Base-by-base conservation (phyloP, 2,888 invertebrate genomes). In the Xylota segnis region DNA sequence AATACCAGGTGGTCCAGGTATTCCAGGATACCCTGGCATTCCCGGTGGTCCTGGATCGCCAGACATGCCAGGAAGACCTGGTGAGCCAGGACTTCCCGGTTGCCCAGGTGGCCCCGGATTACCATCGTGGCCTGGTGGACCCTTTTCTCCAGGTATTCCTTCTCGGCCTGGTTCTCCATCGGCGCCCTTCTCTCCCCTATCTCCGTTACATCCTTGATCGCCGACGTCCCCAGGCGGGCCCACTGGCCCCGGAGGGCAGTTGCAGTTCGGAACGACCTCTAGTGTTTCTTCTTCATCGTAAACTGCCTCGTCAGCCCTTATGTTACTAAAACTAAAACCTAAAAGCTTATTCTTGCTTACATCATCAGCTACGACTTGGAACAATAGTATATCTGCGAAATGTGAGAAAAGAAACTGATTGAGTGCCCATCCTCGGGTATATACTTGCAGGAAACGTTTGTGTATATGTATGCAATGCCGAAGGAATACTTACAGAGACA, bases 181-280 rank as follows among this genome's bases (percentile, higher is more conserved):
- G 5, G 40, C 63, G 5, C 70, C 70, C n/a, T 61, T 78, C 4
- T 77, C 71, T 4, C 75, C 66, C 7, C 66, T 66, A 1, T 34
- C 6, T 4, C 75, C 71, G 12, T 72, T 74, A 16, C 61, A 65
- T n/a, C 74, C 71, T 34, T 29, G 27, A 2, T 76, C 83, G 0
- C 83, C 78, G 9, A 63, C 18, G 0, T 50, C 54, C 1, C 87
- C 87, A 50, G 78, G 78, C 12, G 74, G 61, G 2, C 74, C 81
- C 4, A 27, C 34, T 10, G 70, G 70, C 3, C 77, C 77, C 0
- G 70, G 61, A 6, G 77, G 68, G 9, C 77, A 77, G 14, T 54
- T 47, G 45, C 77, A 78, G 3, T 70, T 63, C 9, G 77, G 70
- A 23, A 34, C 37, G 6, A 77, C n/a, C 27, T 77, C 70, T 4